These are phyloP conservation scores for Leptura quadrifasciata DNA, from an alignment of 2,888 invertebrate species.

Conservation along the genomic window DNA sequence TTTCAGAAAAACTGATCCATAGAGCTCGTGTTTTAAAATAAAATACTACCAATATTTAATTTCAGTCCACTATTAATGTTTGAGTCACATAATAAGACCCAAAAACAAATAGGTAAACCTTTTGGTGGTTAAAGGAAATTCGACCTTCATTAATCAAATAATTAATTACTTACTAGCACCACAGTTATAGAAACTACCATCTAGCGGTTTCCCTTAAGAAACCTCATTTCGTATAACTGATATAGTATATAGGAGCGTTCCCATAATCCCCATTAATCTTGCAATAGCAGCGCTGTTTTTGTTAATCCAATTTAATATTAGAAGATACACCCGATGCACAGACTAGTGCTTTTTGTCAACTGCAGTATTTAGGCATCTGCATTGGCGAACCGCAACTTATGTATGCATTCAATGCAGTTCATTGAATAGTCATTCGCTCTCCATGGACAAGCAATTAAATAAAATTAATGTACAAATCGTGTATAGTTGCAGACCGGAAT, in stretches of 20 bases:
- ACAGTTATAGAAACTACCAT: slow-evolving; percentile 23
- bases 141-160: slow-evolving; percentile 14
- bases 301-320: slow-evolving; percentile 15
- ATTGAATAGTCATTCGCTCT: slow-evolving; percentile 18
- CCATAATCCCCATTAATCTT: slow-evolving; percentile 22
- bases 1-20: too few species aligned
- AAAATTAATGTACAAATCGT: slow-evolving; percentile 18
- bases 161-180: slow-evolving; percentile 4
- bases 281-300: slow-evolving; percentile 20
- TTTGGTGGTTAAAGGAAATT: background rate
- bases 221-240: slow-evolving; percentile 20
- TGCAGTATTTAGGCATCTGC: slow-evolving; percentile 22
- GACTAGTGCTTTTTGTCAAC: slow-evolving; percentile 5
- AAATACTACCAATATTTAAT: too few species aligned
- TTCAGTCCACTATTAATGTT: too few species aligned
- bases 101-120: slow-evolving; percentile 1
- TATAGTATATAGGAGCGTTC: background rate
- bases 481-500: background rate
- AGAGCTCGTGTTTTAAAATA: too few species aligned
- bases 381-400: slow-evolving; percentile 27
- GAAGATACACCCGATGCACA: slow-evolving; percentile 8
- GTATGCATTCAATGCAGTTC: slow-evolving; percentile 31
- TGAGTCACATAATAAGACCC: too few species aligned
- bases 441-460: slow-evolving; percentile 21
- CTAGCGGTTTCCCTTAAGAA: slow-evolving; percentile 14